These are phyloP conservation scores for Xanthorhoe designata DNA, from an alignment of 2,888 invertebrate genomes.

Conservation along the genomic window DNA sequence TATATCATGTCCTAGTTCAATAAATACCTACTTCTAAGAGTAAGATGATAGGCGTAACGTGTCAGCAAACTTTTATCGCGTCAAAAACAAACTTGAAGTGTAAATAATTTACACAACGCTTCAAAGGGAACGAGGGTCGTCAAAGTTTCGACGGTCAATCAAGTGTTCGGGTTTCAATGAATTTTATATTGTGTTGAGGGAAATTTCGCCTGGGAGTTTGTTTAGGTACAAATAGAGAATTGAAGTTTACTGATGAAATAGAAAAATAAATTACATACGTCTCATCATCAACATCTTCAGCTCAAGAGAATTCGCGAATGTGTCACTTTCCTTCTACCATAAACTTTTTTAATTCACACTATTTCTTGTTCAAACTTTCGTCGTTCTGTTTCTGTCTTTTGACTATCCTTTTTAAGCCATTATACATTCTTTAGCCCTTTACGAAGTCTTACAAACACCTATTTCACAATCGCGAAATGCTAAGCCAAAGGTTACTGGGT, in stretches of 20 bases:
- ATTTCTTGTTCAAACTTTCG: background rate
- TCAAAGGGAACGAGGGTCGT: constrained; percentile 35
- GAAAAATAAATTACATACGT: background rate
- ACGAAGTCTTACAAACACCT: constrained; percentile 3
- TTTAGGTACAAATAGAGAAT: constrained; percentile 3
- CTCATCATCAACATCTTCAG: background rate
- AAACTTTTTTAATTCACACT: background rate
- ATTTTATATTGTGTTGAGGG: constrained; percentile 19
- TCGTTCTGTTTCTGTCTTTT: background rate
- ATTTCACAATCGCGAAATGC: constrained; percentile 34
- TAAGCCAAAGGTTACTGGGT: constrained; percentile 38
- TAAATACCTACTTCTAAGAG: constrained; percentile 6
- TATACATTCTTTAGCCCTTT: background rate
- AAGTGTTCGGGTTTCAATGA: constrained; percentile 26
- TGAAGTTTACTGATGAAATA: background rate
- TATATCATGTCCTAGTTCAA: background rate
- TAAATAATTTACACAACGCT: constrained; percentile 35
- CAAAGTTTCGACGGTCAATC: constrained; percentile 28
- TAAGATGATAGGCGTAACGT: constrained; percentile 6
- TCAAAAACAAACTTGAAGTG: constrained; percentile 33
- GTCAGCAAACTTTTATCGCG: constrained; percentile 23
- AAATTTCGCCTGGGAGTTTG: constrained; percentile 10
- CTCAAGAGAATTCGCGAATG: too few relatives aligned
- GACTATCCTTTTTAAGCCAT: too few relatives aligned
- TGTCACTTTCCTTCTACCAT: background rate